Conservation (phyloP, 2,797 vertebrate genomes). For the Hoplostethus mediterraneus region DNA sequence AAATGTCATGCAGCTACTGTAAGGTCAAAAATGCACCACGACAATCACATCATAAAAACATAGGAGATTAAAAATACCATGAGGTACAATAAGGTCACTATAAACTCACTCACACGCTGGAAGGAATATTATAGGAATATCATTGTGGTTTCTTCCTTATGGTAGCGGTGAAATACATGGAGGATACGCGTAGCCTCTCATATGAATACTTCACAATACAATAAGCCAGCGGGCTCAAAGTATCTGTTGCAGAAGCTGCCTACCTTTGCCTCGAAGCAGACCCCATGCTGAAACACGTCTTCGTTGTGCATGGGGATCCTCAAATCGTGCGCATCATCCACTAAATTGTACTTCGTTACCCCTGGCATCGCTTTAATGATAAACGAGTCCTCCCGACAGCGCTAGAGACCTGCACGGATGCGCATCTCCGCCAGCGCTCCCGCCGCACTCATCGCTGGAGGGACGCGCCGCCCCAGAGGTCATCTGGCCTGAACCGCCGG, state of each 20-base stretch:
- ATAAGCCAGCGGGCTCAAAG: slow-evolving; percentile 11
- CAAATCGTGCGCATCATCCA: slow-evolving; percentile 93
- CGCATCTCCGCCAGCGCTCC: slow-evolving; percentile 60
- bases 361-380: slow-evolving; percentile 86
- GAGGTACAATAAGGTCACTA: background rate
- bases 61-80: slow-evolving; percentile 1
- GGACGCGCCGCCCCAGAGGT: slow-evolving; percentile 66
- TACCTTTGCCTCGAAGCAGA: slow-evolving; percentile 98
- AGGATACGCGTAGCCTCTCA: background rate
- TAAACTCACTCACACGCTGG: too few species aligned
- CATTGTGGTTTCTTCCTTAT: too few species aligned
- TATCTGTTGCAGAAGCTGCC: slow-evolving; percentile 59
- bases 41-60: slow-evolving; percentile 17
- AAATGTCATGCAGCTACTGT: too few species aligned
- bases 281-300: slow-evolving; percentile 95
- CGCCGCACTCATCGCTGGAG: slow-evolving; percentile 24
- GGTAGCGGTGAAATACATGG: too few species aligned
- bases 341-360: slow-evolving; percentile 95
- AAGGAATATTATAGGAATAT: too few species aligned
- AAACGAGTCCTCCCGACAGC: slow-evolving; percentile 46
- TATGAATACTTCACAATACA: background rate
- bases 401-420: slow-evolving; percentile 69
- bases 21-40: background rate
- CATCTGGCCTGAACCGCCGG: slow-evolving; percentile 54
- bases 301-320: slow-evolving; percentile 96